A percentile compares a stretch with the other conserved stretches of the same genome.
Evolutionary conservation across 2,888 invertebrate species (phyloP).

Genomic region (Hylaea fasciaria): DNA sequence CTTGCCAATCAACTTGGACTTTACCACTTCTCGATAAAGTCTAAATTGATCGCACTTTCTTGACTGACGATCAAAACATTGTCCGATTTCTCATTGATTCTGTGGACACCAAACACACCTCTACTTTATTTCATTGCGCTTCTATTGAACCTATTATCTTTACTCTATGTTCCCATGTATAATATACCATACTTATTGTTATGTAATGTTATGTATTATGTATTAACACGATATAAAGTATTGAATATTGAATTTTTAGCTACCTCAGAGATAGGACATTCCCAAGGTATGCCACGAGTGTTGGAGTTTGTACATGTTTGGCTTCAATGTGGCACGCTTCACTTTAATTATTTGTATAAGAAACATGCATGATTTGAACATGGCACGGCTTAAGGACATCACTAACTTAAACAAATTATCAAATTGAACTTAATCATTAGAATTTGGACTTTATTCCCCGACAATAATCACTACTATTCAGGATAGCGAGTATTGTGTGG

Average conservation of each 20-base stretch:
- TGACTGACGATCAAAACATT: conserved; percentile 31
- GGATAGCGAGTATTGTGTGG: no score
- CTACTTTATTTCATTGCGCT: conserved; percentile 47
- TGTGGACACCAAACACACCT: no score
- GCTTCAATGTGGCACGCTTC: conserved; percentile 81
- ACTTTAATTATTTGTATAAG: conserved; percentile 41
- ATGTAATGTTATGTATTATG: conserved; percentile 46
- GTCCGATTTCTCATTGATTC: conserved; percentile 27
- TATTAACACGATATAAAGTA: conserved; percentile 49
- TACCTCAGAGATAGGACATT: conserved; percentile 97
- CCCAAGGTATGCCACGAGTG: conserved; percentile 90
- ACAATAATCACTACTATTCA: no score
- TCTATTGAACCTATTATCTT: conserved; percentile 42
- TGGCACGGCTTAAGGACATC: conserved; percentile 72
- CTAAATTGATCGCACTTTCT: conserved; percentile 26
- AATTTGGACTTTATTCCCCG: no score
- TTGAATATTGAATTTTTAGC: conserved; percentile 84
- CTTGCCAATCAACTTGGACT: conserved; percentile 28
- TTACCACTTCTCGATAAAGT: conserved; percentile 29
- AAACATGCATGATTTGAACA: conserved; percentile 71
- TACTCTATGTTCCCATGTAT: conserved; percentile 25
- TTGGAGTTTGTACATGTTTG: conserved; percentile 68
- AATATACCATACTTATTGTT: conserved; percentile 44
- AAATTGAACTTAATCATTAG: not conserved
- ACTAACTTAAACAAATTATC: not conserved